phyloP scores from a whole-genome alignment of 1,140 invertebrate species.

The Delia radicum region DNA sequence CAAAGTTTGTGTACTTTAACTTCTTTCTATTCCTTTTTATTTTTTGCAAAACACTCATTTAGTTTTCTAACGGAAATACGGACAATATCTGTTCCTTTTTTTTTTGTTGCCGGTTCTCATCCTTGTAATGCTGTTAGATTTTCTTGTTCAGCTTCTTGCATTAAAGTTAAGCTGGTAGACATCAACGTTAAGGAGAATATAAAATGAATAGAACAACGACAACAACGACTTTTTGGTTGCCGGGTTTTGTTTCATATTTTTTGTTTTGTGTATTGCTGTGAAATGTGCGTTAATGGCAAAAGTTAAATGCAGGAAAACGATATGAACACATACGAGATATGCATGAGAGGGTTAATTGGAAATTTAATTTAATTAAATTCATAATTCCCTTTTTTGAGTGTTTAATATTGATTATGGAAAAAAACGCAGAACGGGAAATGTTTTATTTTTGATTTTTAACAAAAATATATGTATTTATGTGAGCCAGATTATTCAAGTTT shows the following conservation, averaged over 20 bases:
- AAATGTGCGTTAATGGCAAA: slow-evolving; percentile 12
- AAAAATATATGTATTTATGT: too few species aligned
- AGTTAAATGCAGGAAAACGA: slow-evolving; percentile 20
- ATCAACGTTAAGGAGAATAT: not conserved
- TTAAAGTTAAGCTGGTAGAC: not conserved
- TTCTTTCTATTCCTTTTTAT: not conserved
- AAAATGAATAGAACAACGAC: not conserved
- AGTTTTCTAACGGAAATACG: not conserved
- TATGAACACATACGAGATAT: not conserved
- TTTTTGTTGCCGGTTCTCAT: not conserved
- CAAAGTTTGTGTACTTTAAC: slow-evolving; percentile 5
- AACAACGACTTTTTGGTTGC: not conserved
- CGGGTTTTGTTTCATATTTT: not conserved
- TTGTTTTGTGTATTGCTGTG: not conserved
- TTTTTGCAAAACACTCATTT: not conserved
- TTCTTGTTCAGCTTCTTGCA: not conserved
- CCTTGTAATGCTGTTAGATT: not conserved
- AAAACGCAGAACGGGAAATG: too few species aligned
- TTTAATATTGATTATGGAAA: too few species aligned
- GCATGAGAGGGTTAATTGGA: not conserved
- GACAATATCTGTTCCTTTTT: not conserved
- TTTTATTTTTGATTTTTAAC: too few species aligned
- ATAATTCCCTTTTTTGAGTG: too few species aligned
- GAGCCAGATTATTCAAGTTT: too few species aligned
- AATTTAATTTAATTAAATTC: not conserved